A percentile compares a stretch with the other conserved stretches of the same genome.
Evolutionary conservation across 2,888 invertebrate species (phyloP).

Genomic region (Ceraclea dissimilis): DNA sequence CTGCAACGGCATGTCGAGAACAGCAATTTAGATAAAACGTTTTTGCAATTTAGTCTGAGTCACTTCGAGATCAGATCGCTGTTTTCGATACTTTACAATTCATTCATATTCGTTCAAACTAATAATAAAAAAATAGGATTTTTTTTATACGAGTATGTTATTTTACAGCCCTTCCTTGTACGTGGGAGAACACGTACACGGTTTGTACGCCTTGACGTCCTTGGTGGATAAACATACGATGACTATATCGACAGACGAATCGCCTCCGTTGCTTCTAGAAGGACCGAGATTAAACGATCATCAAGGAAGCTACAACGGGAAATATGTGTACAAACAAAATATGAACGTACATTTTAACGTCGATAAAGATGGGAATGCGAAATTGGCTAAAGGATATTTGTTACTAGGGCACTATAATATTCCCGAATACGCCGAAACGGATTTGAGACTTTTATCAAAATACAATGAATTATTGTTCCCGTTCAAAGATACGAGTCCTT

Average conservation of each 20-base stretch:
- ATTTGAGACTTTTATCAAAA: constrained; percentile 43
- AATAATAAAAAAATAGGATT: no score
- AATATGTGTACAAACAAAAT: constrained; percentile 32
- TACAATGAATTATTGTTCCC: constrained; percentile 23
- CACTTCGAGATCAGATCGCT: no score
- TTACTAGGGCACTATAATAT: constrained; percentile 64
- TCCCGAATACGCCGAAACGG: constrained; percentile 49
- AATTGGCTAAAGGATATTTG: constrained; percentile 42
- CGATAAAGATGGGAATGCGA: constrained; percentile 37
- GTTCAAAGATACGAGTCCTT: constrained; percentile 5
- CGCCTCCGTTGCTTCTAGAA: constrained; percentile 62
- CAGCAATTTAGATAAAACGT: no score
- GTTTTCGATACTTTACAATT: no score
- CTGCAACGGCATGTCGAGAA: no score
- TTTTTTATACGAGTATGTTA: no score
- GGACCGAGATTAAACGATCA: constrained; percentile 51
- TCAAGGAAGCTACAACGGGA: constrained; percentile 30
- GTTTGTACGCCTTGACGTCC: constrained; percentile 87
- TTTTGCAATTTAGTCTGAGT: no score
- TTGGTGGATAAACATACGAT: constrained; percentile 86
- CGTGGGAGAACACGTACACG: constrained; percentile 78
- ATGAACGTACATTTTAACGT: constrained; percentile 42
- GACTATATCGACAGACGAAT: constrained; percentile 67
- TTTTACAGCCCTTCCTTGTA: constrained; percentile 78
- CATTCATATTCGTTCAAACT: no score